Evolutionary conservation across 2,797 vertebrate species (phyloP).

Genomic region (Tadarida brasiliensis): DNA sequence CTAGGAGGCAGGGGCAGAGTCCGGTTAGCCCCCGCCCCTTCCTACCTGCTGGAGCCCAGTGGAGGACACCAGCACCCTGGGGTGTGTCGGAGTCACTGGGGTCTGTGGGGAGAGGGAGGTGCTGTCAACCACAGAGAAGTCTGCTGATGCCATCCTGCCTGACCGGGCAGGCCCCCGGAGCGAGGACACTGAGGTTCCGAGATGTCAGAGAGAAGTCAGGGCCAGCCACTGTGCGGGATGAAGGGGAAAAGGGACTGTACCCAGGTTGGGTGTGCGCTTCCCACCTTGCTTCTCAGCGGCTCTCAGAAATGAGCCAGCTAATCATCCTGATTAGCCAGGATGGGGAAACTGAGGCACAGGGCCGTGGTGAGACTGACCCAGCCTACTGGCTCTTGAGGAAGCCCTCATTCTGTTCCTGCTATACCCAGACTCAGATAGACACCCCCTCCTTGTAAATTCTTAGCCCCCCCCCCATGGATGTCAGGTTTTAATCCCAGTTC

Average conservation of each 20-base stretch:
- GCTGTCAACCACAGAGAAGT: background rate
- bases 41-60: background rate
- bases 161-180: background rate
- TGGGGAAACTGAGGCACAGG: conserved; percentile 26
- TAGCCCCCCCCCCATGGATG: background rate
- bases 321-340: background rate
- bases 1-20: background rate
- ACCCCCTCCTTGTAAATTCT: background rate
- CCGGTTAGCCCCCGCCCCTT: background rate
- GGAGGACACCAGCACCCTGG: background rate
- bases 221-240: background rate
- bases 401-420: background rate
- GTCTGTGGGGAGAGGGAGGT: background rate
- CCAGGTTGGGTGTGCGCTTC: background rate
- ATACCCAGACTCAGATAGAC: background rate
- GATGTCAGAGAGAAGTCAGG: background rate
- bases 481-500: background rate
- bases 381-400: background rate
- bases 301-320: background rate
- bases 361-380: rapidly evolving
- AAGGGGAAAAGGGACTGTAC: no score
- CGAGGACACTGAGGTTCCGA: background rate
- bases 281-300: rapidly evolving
- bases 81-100: background rate
- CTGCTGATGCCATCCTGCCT: background rate